Conservation (phyloP, 2,797 vertebrate genomes). For the Danionella dracula region DNA sequence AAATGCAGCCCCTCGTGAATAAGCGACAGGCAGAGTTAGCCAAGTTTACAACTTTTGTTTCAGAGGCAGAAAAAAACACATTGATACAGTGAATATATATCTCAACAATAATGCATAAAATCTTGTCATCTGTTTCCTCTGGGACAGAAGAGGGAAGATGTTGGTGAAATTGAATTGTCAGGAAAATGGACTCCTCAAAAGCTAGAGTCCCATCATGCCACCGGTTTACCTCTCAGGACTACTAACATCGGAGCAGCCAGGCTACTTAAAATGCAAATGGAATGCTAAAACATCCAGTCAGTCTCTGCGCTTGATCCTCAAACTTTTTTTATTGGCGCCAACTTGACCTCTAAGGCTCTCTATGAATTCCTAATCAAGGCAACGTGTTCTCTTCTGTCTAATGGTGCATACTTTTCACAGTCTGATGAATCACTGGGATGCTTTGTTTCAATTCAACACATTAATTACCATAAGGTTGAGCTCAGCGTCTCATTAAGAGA, state of each 20-base stretch:
- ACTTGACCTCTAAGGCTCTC: constrained; percentile 1
- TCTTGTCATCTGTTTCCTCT: constrained; percentile 12
- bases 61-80: constrained; percentile 33
- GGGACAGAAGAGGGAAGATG: constrained; percentile 31
- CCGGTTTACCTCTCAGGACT: constrained; percentile 3
- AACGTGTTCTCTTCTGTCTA: constrained; percentile 5
- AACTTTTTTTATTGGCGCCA: not conserved
- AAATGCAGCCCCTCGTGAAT: constrained; percentile 1
- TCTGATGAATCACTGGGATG: constrained; percentile 11
- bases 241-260: constrained; percentile 34
- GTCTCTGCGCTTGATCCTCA: constrained; percentile 15
- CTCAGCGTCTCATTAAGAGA: not conserved
- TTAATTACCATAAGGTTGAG: constrained; percentile 9
- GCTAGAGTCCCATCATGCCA: constrained; percentile 26
- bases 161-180: constrained; percentile 37
- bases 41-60: constrained; percentile 28
- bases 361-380: constrained; percentile 8
- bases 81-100: not conserved
- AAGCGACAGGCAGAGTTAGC: constrained; percentile 7
- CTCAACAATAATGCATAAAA: not conserved
- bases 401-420: not conserved
- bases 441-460: constrained; percentile 10
- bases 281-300: constrained; percentile 35
- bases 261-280: constrained; percentile 40
- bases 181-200: constrained; percentile 21